phyloP scores from a whole-genome alignment of 2,888 invertebrate genomes.

The Unio pictorum region DNA sequence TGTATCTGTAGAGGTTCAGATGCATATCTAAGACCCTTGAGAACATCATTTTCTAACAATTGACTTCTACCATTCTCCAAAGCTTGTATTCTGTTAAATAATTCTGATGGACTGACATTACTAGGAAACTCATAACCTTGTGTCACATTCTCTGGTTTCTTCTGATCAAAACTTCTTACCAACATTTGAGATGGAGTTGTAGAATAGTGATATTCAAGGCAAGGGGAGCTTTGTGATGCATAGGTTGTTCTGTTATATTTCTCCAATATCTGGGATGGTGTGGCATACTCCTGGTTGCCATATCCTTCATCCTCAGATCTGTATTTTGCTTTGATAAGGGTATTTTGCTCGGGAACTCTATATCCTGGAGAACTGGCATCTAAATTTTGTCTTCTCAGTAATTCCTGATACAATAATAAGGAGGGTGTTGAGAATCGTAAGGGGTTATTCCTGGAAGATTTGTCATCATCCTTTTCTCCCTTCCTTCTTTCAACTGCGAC shows the following conservation, averaged over 20 bases:
- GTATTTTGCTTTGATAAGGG: not conserved
- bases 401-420: not conserved
- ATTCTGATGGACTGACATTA: constrained; percentile 10
- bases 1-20: no score
- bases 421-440: constrained; percentile 8
- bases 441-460: constrained; percentile 8
- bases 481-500: no score
- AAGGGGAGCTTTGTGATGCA: not conserved
- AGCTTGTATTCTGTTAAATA: constrained; percentile 5
- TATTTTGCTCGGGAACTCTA: not conserved
- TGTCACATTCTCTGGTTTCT: not conserved
- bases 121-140: not conserved
- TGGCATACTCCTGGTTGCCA: constrained; percentile 2
- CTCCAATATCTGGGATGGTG: constrained; percentile 13
- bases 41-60: no score
- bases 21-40: no score
- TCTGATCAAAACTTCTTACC: not conserved
- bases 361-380: not conserved
- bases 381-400: no score
- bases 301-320: not conserved
- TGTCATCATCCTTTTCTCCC: no score
- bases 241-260: constrained; percentile 7
- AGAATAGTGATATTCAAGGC: constrained; percentile 1
- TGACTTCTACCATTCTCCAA: not conserved
- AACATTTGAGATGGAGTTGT: not conserved